Conservation (phyloP, 2,888 invertebrate genomes). For the Spilosoma lubricipeda region DNA sequence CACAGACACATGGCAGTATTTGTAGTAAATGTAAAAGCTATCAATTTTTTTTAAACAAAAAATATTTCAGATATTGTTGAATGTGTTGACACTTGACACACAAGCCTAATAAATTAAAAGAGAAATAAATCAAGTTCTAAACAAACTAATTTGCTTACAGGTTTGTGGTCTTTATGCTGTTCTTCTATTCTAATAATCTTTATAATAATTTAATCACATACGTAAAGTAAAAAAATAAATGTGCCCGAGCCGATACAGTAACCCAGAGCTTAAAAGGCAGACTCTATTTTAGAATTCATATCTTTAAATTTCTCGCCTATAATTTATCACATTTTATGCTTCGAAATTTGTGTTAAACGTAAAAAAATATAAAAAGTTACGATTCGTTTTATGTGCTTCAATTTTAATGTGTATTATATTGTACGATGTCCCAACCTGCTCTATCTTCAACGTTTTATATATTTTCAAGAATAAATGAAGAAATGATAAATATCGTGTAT, state of each 20-base stretch:
- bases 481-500: neutral
- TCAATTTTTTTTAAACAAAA: too few relatives aligned
- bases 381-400: neutral
- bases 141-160: too few relatives aligned
- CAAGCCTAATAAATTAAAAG: too few relatives aligned
- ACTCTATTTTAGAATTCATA: neutral
- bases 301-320: neutral
- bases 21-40: too few relatives aligned
- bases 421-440: neutral
- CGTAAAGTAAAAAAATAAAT: neutral
- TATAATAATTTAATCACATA: neutral
- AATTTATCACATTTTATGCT: neutral
- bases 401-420: neutral
- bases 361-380: neutral
- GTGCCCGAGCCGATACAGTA: neutral
- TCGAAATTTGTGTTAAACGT: neutral
- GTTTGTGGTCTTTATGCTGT: too few relatives aligned
- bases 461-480: neutral
- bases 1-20: too few relatives aligned
- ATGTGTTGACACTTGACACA: too few relatives aligned
- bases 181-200: too few relatives aligned
- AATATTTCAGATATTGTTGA: too few relatives aligned
- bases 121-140: too few relatives aligned
- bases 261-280: neutral
- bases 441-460: neutral